These are phyloP conservation scores for Xestoiulus laeticollis DNA, from an alignment of 2,888 invertebrate genomes.

Conservation along the genomic window DNA sequence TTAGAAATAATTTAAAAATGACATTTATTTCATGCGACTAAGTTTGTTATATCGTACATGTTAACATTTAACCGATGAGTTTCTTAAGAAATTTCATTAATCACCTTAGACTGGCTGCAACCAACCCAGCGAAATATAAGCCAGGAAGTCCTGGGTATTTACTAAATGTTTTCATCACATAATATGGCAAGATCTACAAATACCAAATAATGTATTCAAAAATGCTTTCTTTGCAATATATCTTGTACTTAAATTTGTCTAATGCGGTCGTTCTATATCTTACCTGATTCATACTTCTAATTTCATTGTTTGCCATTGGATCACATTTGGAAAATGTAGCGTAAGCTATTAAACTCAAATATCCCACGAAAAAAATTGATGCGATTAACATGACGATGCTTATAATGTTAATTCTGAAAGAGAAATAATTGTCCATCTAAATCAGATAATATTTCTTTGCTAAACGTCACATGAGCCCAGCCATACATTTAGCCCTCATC, in stretches of 20 bases:
- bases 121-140: slow-evolving; percentile 8
- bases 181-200: slow-evolving; percentile 18
- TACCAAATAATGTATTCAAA: background rate
- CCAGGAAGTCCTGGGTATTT: slow-evolving; percentile 42
- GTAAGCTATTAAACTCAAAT: slow-evolving; percentile 3
- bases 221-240: background rate
- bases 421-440: background rate
- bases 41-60: too few species aligned
- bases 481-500: too few species aligned
- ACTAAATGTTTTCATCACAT: background rate
- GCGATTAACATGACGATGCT: background rate
- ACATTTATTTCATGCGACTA: too few species aligned
- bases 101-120: background rate
- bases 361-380: background rate
- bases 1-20: too few species aligned
- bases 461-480: too few species aligned
- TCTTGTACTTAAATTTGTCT: background rate
- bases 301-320: background rate
- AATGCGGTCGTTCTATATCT: background rate
- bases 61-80: background rate
- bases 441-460: too few species aligned
- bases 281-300: slow-evolving; percentile 11
- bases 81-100: background rate
- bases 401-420: slow-evolving; percentile 3
- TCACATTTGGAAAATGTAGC: slow-evolving; percentile 29